Evolutionary conservation across 1,140 invertebrate species (phyloP), one percentile per base, ranked within the genome.

Genomic region (Neelides sp.): DNA sequence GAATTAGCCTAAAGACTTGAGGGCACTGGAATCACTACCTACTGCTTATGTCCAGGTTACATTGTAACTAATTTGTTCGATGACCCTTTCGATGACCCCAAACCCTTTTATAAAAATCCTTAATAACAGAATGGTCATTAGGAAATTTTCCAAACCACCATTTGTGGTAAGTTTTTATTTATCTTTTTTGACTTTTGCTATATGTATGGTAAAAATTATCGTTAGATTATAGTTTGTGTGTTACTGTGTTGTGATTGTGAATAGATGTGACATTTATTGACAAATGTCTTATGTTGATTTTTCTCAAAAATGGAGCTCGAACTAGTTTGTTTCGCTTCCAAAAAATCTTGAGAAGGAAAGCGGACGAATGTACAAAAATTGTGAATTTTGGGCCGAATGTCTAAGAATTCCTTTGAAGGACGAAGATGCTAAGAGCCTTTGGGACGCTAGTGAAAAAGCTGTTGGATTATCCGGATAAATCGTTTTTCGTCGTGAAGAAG

Each of bases 301-400:
- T 4, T 15, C 36, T 1, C 20, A 59, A 50, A 53, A 53, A n/a
- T 52, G 49, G 17, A 50, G 55, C 32, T 53, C 57, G 13, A 53
- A 41, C 2, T 19, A 55, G 3, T 50, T 55, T 23, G 55, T 53
- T 36, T 53, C 57, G 2, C 22, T 59, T 1, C 52, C 57, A 20
- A 40, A 30, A 39, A 27, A 47, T 37, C 37, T 35, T 30, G 17
- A 22, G 1, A 28, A 50, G 10, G 39, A 50, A 24, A 47, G 50
- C 28, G 57, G 57, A 22, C 15, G 45, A 36, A 48, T 59, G 46
- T 59, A 59, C 27, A 27, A 30, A 20, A 43, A 59, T 41, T 59
- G 53, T 43, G 13, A 15, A 2, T 20, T 44, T 2, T 59, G 57
- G 57, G 27, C 7, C 5, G 15, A 40, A n/a, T n/a, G n/a, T n/a